Base-by-base conservation (phyloP, 2,113 vertebrate species). In the Eretmochelys imbricata region DNA sequence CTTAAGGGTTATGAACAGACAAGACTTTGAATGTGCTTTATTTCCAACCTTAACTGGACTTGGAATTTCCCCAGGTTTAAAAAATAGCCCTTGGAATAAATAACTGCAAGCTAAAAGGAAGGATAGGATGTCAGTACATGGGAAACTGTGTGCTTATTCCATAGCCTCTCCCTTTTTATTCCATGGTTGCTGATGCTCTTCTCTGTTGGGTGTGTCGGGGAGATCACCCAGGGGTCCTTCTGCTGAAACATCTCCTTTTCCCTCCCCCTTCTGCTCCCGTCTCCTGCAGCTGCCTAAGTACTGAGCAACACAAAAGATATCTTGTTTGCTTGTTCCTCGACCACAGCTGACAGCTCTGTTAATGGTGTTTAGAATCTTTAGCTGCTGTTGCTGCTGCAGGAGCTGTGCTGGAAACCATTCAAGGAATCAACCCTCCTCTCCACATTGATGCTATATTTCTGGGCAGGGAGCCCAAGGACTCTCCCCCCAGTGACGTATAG, bases 341-440 rank as follows among this genome's bases (percentile, higher is more conserved):
- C 85, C 86, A 92, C 96, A 96, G 97, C 96, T 96, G 96, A 72
- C n/a, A 82, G 0, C 12, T 87, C 88, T 92, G 94, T 84, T 29
- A 59, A 85, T 93, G 57, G 7, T 17, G 87, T 54, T 82, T 25
- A 65, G 38, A 48, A 85, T 89, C 85, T 91, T 51, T 14, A 49
- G 84, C 65, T 91, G 72, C 62, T 69, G 62, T n/a, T 69, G 35
- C 8, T 27, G 90, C 93, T 94, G 55, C 95, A 93, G 94, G 96
- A 94, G 97, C 92, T 88, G 79, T 29, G 38, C 9, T 59, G 10
- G 8, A 81, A 25, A 78, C 22, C 10, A 78, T 78, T 38, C n/a
- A 38, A 72, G 75, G 75, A 27, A 27, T 48, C 42, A 78, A 27
- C 24, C 22, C 25, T 24, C 11, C 7, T 24, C 25, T 48, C 22